These are phyloP conservation scores for Unio delphinus DNA, from an alignment of 2,888 invertebrate species.

Conservation along the genomic window DNA sequence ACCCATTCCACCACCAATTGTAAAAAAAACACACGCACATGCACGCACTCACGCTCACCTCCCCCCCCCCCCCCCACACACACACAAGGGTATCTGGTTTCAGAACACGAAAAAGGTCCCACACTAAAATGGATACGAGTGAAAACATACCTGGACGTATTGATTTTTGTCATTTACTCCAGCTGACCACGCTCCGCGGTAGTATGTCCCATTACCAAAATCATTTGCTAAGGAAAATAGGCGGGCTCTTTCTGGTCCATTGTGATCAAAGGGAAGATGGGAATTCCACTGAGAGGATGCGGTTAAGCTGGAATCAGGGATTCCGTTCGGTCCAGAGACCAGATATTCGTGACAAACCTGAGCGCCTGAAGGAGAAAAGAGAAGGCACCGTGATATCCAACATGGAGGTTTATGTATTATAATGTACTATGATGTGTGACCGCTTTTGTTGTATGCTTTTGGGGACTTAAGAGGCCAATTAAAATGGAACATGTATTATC, in stretches of 20 bases:
- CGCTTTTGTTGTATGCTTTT: no score
- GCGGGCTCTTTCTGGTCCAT: constrained; percentile 36
- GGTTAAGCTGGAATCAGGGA: constrained; percentile 39
- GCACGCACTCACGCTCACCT: no score
- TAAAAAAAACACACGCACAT: no score
- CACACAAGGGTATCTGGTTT: no score
- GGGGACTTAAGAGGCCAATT: no score
- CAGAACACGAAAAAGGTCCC: no score
- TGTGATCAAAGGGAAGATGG: constrained; percentile 30
- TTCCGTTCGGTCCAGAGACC: constrained; percentile 41
- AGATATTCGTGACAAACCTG: constrained; percentile 47
- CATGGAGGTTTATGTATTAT: no score
- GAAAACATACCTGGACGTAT: constrained; percentile 38
- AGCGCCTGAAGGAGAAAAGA: constrained; percentile 19
- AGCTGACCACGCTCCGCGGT: constrained; percentile 45
- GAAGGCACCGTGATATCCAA: neutral
- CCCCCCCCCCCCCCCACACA: no score
- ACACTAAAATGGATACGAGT: no score
- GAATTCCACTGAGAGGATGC: constrained; percentile 42
- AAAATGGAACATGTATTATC: no score
- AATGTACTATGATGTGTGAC: no score
- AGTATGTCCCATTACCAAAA: constrained; percentile 39
- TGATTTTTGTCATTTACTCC: constrained; percentile 41
- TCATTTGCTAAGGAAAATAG: constrained; percentile 37
- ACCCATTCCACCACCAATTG: no score